Base-by-base conservation (phyloP, 2,888 invertebrate genomes). In the Megalurothrips usitatus region DNA sequence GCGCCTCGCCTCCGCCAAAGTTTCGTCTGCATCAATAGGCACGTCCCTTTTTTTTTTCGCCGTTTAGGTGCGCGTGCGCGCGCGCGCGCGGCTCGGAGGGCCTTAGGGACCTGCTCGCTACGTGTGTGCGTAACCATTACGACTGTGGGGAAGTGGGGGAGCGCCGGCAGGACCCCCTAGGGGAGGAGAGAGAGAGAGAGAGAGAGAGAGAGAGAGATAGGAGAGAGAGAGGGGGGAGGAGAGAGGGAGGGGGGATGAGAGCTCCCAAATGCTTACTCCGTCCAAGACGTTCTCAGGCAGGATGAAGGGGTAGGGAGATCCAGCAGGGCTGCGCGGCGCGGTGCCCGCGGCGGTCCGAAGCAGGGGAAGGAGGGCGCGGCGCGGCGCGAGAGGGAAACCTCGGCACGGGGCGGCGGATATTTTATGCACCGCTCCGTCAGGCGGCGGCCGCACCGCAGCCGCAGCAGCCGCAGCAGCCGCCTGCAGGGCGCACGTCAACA, bases 1-100 rank as follows among this genome's bases (percentile, higher is more conserved):
- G 11, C 58, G 34, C 34, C 34, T 43, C 34, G 34, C 34, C 34
- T 43, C 34, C 34, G n/a, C 58, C 19, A 58, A 58, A 58, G 58
- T 58, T 58, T 58, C 58, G 58, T 58, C 58, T 58, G 68, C 68
- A 26, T 75, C 68, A 75, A 75, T 75, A 75, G 68, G 26, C 68
- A 75, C 68, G 68, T 26, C 68, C 12, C 23, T 26, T 75, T 23
- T 26, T 75, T 23, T 75, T 75, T 23, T 26, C 68, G 68, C 23
- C 26, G 68, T 58, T 58, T 58, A 58, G 58, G 58, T 58, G 58
- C 58, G n/a, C n/a, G n/a, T n/a, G n/a, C n/a, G n/a, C n/a, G n/a
- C n/a, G 14, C 52, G 52, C 52, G 68, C 68, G 68, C 68, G 23
- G 23, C 23, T 23, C 10, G 58, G 12, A 26, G 68, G 26, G 68